Conservation (phyloP, 2,797 vertebrate species). For the Gambusia yucatana region DNA sequence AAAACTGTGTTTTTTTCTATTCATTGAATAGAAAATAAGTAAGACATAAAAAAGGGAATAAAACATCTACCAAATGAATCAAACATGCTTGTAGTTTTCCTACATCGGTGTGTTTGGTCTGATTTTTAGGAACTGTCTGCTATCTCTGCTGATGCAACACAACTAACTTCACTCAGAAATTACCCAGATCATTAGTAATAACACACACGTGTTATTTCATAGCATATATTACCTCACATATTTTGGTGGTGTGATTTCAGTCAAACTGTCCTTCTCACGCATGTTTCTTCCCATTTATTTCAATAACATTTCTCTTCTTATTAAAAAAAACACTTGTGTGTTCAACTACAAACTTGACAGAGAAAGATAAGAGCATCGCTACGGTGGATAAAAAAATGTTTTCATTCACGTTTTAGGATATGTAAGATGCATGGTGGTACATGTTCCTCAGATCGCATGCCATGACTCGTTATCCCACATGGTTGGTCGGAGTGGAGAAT, state of each 20-base stretch:
- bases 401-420: slow-evolving; percentile 20
- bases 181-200: slow-evolving; percentile 21
- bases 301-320: neutral
- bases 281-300: neutral
- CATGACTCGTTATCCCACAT: slow-evolving; percentile 55
- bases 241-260: slow-evolving; percentile 12
- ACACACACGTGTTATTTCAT: slow-evolving; percentile 1
- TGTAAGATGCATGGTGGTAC: slow-evolving; percentile 23
- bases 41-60: neutral
- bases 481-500: slow-evolving; percentile 46
- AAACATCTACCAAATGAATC: neutral
- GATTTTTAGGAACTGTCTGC: slow-evolving; percentile 33
- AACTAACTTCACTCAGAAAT: slow-evolving; percentile 4
- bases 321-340: neutral
- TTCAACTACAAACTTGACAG: slow-evolving; percentile 7
- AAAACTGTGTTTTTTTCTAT: neutral
- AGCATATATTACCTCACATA: slow-evolving; percentile 1
- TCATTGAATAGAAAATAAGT: neutral
- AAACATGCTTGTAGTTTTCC: neutral
- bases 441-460: slow-evolving; percentile 37
- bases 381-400: slow-evolving; percentile 24
- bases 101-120: neutral
- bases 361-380: neutral
- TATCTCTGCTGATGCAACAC: slow-evolving; percentile 51
- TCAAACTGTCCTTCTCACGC: neutral